Conservation (phyloP, 2,113 vertebrate species). For the Mus pahari region DNA sequence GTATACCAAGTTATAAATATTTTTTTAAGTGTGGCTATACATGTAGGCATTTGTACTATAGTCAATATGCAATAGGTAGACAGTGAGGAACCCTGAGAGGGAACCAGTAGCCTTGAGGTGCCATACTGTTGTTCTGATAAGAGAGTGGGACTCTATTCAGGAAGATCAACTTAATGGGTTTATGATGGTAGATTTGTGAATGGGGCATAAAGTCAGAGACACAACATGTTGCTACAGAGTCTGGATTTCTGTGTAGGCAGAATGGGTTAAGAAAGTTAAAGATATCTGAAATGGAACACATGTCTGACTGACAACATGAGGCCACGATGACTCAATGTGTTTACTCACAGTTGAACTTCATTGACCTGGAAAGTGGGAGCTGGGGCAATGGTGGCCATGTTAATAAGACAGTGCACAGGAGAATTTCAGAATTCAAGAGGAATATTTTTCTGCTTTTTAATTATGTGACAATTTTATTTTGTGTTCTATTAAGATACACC, state of each 20-base stretch:
- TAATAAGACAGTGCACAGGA: neutral
- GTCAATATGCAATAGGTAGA: neutral
- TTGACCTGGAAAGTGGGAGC: neutral
- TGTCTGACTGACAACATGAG: neutral
- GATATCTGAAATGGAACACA: neutral
- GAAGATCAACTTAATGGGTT: neutral
- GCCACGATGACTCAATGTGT: neutral
- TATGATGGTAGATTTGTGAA: neutral
- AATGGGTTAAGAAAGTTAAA: conserved; percentile 8
- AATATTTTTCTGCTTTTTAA: neutral
- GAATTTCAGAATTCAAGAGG: neutral
- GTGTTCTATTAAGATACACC: conserved; percentile 56
- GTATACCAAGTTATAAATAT: neutral
- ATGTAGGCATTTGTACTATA: conserved; percentile 13
- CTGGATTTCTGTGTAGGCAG: neutral
- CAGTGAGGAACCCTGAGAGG: conserved; percentile 40
- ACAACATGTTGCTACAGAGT: neutral
- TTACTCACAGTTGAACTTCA: neutral
- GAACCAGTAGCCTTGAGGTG: neutral
- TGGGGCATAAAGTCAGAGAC: neutral
- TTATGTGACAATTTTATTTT: conserved; percentile 60
- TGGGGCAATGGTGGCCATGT: neutral
- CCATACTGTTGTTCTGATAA: neutral
- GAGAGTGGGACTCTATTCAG: neutral
- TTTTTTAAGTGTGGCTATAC: neutral